Evolutionary conservation across 1,140 invertebrate species (phyloP).

Genomic region (Paralvinella palmiformis): DNA sequence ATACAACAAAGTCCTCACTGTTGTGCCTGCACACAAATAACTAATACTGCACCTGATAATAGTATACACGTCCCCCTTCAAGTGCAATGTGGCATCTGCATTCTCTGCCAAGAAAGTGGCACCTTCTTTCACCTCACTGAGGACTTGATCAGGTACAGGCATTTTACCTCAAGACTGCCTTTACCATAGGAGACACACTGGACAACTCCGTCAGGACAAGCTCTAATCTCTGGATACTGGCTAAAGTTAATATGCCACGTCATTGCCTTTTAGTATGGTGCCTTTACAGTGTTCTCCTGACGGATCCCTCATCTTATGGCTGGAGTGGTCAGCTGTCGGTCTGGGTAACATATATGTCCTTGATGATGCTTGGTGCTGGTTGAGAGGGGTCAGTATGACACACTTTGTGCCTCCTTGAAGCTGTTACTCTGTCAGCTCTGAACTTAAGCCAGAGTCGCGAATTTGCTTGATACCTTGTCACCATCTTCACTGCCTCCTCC

Average conservation of each 20-base stretch:
- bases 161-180: too few species aligned
- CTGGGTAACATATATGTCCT: not conserved
- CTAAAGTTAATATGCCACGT: not conserved
- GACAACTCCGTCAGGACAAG: not conserved
- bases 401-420: too few species aligned
- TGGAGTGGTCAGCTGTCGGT: not conserved
- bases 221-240: not conserved
- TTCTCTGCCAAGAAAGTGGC: too few species aligned
- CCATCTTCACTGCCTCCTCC: not conserved
- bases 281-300: not conserved
- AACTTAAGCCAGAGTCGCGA: not conserved
- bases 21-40: not conserved
- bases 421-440: not conserved
- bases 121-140: not conserved
- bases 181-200: not conserved
- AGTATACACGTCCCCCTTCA: too few species aligned
- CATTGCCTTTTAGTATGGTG: not conserved
- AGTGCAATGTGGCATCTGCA: too few species aligned
- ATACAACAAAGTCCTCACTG: not conserved
- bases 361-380: too few species aligned
- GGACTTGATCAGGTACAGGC: not conserved
- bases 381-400: too few species aligned
- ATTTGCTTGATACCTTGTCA: not conserved
- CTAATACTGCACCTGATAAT: too few species aligned
- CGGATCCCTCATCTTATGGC: not conserved